Base-by-base conservation (phyloP, 2,113 vertebrate genomes). In the Geothlypis trichas region DNA sequence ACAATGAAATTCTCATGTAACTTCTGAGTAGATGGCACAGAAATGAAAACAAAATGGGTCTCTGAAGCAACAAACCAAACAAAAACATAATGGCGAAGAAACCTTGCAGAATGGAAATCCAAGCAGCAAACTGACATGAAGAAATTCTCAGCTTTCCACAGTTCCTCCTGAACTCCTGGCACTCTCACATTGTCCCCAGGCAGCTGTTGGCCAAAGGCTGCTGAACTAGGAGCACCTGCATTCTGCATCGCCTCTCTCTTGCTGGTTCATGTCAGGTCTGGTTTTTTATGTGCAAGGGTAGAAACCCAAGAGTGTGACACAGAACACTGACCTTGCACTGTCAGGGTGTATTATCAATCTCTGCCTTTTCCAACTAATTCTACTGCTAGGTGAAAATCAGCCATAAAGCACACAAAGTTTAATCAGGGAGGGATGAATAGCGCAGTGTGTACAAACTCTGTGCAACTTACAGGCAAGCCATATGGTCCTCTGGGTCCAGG, bases 401-500 rank as follows among this genome's bases (percentile, higher is more conserved):
- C 63, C 79, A 86, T 68, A 68, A 96, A 93, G 54, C 44, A 87
- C 65, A 90, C 33, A 27, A 41, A 42, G 39, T 84, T 87, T 90
- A 93, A 88, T 72, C 20, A 75, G 83, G 72, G 66, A 93, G 65
- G 84, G 89, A 88, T 96, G 93, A 92, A 67, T 54, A 42, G 23
- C 15, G 3, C 52, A 54, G 66, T 13, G 47, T 41, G 65, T 15
- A 59, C 80, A 88, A 30, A 15, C 44, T 71, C n/a, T 20, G 24
- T 27, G 61, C 71, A 91, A 99, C 99, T 99, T 97, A 99, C 99
- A 96, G 99, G 99, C 88, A 99, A 98, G 94, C 99, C 99, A 7
- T 99, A 99, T 4, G 99, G 99, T 96, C 99, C 99, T 98, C 99
- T 98, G 74, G 99, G 99, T 95, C 99, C 99, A 66, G 99, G 98